phyloP scores from a whole-genome alignment of 2,888 invertebrate genomes.

The Unio delphinus region DNA sequence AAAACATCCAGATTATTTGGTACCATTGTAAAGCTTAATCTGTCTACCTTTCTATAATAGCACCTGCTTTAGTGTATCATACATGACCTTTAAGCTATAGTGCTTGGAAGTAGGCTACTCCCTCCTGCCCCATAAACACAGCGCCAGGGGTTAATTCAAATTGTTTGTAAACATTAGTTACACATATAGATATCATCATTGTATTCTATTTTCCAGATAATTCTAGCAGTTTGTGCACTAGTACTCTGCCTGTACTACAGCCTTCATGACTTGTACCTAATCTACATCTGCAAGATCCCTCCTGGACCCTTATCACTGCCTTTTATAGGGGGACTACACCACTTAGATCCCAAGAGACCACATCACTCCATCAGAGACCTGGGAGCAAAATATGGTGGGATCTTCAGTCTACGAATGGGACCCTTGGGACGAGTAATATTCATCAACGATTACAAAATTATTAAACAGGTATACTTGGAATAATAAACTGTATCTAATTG shows the following conservation, averaged over 20 bases:
- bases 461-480: not conserved
- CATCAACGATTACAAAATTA: slow-evolving; percentile 17
- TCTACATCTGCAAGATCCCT: slow-evolving; percentile 26
- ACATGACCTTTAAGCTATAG: too few relatives aligned
- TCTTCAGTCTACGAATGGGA: slow-evolving; percentile 37
- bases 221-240: not conserved
- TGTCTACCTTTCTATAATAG: too few relatives aligned
- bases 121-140: too few relatives aligned
- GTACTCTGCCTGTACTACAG: slow-evolving; percentile 19
- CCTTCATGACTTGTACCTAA: slow-evolving; percentile 30
- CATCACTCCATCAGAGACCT: slow-evolving; percentile 24
- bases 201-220: slow-evolving; percentile 10
- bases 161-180: not conserved
- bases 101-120: too few relatives aligned
- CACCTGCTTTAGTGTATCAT: too few relatives aligned
- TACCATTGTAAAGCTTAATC: too few relatives aligned
- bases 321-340: slow-evolving; percentile 31
- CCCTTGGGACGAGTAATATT: slow-evolving; percentile 22
- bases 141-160: too few relatives aligned
- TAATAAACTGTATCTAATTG: too few relatives aligned
- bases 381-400: slow-evolving; percentile 31
- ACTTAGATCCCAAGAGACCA: slow-evolving; percentile 17
- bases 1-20: too few relatives aligned
- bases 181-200: not conserved
- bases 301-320: slow-evolving; percentile 47